Evolutionary conservation across 2,888 invertebrate genomes (phyloP).

Genomic region (Boloria euphrosyne): DNA sequence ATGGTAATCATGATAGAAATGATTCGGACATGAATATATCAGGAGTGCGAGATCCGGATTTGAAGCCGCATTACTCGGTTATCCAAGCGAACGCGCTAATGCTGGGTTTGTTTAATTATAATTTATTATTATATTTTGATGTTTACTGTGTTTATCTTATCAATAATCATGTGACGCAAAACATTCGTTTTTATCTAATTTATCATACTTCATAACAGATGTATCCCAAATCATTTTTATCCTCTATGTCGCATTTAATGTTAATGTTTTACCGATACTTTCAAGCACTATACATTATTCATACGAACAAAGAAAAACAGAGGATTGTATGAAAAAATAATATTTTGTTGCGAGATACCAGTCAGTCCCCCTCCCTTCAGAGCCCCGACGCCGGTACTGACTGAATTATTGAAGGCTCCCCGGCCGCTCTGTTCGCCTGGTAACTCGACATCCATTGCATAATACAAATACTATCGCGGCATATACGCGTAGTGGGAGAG

Average conservation of each 20-base stretch:
- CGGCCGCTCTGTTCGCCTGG: slow-evolving; percentile 53
- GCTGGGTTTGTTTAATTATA: too few species aligned
- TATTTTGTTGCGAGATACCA: slow-evolving; percentile 24
- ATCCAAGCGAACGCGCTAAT: too few species aligned
- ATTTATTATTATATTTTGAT: too few species aligned
- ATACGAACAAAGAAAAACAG: slow-evolving; percentile 34
- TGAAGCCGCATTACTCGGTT: too few species aligned
- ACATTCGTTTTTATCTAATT: too few species aligned
- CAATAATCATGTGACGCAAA: too few species aligned
- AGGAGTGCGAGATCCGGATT: too few species aligned
- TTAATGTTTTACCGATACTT: not conserved
- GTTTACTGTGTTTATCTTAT: too few species aligned
- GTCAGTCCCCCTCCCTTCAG: slow-evolving; percentile 2
- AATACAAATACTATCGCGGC: slow-evolving; percentile 47
- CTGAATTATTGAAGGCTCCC: slow-evolving; percentile 64
- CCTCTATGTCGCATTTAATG: not conserved
- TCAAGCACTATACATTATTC: slow-evolving; percentile 18
- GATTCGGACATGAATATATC: too few species aligned
- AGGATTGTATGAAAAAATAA: slow-evolving; percentile 25
- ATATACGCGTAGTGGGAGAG: slow-evolving; percentile 11
- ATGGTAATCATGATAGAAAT: too few species aligned
- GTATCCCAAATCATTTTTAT: too few species aligned
- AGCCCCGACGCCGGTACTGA: slow-evolving; percentile 40
- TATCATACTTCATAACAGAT: too few species aligned
- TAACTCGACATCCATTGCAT: slow-evolving; percentile 53